Conservation (phyloP, 2,797 vertebrate species). For the Gymnothorax reevesii region DNA sequence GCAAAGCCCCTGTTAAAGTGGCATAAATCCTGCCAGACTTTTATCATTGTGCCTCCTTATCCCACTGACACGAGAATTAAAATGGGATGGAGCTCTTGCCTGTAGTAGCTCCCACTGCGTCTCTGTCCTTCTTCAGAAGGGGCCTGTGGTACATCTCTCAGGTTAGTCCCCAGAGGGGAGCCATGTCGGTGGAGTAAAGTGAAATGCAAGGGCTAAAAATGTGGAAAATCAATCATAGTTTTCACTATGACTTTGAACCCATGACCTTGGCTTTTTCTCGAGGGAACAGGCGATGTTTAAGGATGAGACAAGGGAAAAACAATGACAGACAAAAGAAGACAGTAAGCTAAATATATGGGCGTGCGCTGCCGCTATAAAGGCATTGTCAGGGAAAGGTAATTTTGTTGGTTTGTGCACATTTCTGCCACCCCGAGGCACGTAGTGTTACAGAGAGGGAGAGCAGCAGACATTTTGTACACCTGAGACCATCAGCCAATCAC, state of each 20-base stretch:
- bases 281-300: background rate
- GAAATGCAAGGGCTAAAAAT: background rate
- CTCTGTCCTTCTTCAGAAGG: constrained; percentile 37
- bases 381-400: background rate
- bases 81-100: constrained; percentile 62
- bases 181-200: background rate
- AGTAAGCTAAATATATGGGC: background rate
- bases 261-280: background rate
- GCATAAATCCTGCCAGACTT: constrained; percentile 53
- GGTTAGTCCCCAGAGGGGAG: background rate
- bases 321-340: background rate
- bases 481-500: constrained; percentile 46
- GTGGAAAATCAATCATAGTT: constrained; percentile 14
- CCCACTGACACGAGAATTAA: constrained; percentile 61
- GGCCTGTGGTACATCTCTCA: background rate
- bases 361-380: background rate
- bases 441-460: constrained; percentile 30
- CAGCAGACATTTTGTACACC: constrained; percentile 34
- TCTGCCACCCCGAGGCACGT: background rate
- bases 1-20: constrained; percentile 45
- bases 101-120: constrained; percentile 52
- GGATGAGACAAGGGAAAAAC: background rate
- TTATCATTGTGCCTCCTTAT: constrained; percentile 62
- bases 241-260: background rate
- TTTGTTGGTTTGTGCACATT: background rate